Evolutionary conservation across 2,888 invertebrate genomes (phyloP).

Genomic region (Callimorpha dominula): DNA sequence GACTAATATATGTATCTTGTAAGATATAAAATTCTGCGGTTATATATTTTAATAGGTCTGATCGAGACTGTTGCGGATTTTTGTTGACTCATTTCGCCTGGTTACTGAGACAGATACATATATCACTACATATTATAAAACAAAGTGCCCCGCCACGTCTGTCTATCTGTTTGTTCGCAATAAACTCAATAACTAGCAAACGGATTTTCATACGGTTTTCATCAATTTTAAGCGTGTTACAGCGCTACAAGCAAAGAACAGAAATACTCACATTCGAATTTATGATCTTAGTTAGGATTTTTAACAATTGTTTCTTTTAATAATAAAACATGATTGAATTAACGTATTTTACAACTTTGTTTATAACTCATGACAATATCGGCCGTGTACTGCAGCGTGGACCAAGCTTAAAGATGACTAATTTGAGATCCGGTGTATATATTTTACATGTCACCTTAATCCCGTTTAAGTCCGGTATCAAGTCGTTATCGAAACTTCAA

Average conservation of each 20-base stretch:
- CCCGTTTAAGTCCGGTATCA: conserved; percentile 37
- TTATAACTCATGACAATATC: neutral
- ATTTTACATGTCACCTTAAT: conserved; percentile 36
- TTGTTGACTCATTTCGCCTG: neutral
- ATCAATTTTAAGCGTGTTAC: too few species aligned
- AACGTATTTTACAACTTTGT: neutral
- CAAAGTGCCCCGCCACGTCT: too few species aligned
- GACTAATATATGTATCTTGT: conserved; percentile 36
- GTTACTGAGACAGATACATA: neutral
- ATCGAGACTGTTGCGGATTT: neutral
- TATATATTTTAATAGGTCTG: conserved; percentile 11
- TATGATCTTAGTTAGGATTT: too few species aligned
- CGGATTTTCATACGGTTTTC: too few species aligned
- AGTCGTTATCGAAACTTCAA: conserved; percentile 36
- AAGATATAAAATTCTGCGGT: conserved; percentile 25
- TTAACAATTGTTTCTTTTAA: too few species aligned
- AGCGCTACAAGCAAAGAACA: too few species aligned
- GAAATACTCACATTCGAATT: too few species aligned
- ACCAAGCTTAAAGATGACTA: conserved; percentile 35
- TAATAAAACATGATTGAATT: too few species aligned
- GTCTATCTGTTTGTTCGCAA: too few species aligned
- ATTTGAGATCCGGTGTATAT: conserved; percentile 35
- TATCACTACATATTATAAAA: too few species aligned
- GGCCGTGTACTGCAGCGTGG: neutral
- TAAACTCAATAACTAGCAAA: too few species aligned